Percentiles rank a stretch among this genome's conserved stretches.
phyloP scores from a whole-genome alignment of 2,797 vertebrate species.

The Ceryle rudis region DNA sequence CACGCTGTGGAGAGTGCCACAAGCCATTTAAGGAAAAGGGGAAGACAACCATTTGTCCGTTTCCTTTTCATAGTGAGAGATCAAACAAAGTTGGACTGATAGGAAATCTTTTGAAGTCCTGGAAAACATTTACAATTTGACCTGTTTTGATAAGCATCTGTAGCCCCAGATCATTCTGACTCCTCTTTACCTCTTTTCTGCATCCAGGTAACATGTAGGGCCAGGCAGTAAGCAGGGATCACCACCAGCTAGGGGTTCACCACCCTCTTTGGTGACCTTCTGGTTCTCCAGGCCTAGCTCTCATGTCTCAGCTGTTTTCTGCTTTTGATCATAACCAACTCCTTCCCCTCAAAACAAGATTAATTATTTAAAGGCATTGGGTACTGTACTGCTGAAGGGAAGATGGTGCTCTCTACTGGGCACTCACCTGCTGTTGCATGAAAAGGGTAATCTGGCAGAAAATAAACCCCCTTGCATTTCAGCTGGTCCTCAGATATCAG shows the following conservation, averaged over 20 bases:
- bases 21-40: neutral
- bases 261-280: neutral
- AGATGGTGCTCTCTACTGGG: neutral
- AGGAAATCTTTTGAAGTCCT: neutral
- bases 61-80: neutral
- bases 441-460: too few relatives aligned
- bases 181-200: neutral
- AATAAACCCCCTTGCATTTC: too few relatives aligned
- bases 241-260: neutral
- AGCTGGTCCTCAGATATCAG: too few relatives aligned
- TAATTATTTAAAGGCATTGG: neutral
- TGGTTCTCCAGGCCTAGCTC: neutral
- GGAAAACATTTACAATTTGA: neutral
- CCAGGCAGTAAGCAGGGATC: neutral
- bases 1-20: neutral
- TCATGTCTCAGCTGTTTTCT: neutral
- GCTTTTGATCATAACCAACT: neutral
- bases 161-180: neutral
- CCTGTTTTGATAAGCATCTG: neutral
- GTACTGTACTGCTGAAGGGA: neutral
- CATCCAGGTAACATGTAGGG: fast-evolving
- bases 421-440: fast-evolving
- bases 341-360: neutral
- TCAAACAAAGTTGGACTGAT: neutral
- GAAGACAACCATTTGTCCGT: neutral